Base-by-base conservation (phyloP, 2,113 vertebrate species). In the Microcebus jonahi region DNA sequence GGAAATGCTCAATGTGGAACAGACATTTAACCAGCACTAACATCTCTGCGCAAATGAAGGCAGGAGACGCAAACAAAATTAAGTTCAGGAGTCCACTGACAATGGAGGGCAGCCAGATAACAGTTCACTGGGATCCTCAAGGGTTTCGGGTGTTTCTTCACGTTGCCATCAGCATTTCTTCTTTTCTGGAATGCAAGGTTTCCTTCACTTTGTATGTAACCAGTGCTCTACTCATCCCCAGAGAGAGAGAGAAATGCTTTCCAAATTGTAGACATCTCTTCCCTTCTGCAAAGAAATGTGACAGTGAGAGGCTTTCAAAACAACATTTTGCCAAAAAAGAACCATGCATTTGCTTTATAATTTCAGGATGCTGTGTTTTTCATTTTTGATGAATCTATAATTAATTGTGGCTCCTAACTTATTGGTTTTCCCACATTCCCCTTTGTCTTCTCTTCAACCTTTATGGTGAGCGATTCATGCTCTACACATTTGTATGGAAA, bases 71-170 rank as follows among this genome's bases (percentile, higher is more conserved):
- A 71, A 50, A n/a, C 48, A 83, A 9, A 68, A 23, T 23, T 20
- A 71, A 53, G 12, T n/a, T 65, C 75, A 53, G 67, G 83, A 8
- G 14, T 73, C 48, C n/a, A 36, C 5, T 29, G 73, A 53, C 50
- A 14, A 27, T 27, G 25, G 5, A 13, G 11, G 61, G 20, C 50
- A 57, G 23, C 45, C n/a, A 27, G 73, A 34, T n/a, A 9, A 27
- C 0, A 0, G 45, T 57, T 29, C 42, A 11, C 12, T 3, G 17
- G 75, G 75, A 2, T 63, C 31, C 50, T 50, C 13, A 12, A 63
- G 67, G 39, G 31, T 36, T 9, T 5, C 0, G 0, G 61, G 21
- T 1, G 7, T 23, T 39, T 75, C 86, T 85, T 34, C 34, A 25
- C n/a, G 61, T 65, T 15, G 79, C 36, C 25, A 13, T 61, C 48